phyloP scores from a whole-genome alignment of 2,888 invertebrate species.

The Eilema caniola region DNA sequence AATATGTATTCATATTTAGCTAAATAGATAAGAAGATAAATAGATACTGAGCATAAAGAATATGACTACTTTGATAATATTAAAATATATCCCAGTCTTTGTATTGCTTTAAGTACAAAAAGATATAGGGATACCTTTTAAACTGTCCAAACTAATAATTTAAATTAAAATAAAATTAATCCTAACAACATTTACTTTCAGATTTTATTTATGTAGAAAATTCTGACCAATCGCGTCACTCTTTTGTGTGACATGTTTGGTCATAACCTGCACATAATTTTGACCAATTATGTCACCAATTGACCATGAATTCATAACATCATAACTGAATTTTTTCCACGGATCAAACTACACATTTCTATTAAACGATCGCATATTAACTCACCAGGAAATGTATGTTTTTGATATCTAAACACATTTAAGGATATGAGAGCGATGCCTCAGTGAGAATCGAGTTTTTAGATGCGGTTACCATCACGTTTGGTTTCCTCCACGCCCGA shows the following conservation, averaged over 20 bases:
- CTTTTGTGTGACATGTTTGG: neutral
- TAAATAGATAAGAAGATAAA: too few relatives aligned
- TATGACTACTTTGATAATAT: too few relatives aligned
- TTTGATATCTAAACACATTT: neutral
- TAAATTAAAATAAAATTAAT: too few relatives aligned
- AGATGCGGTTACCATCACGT: slow-evolving; percentile 29
- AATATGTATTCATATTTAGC: too few relatives aligned
- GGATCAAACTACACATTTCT: neutral
- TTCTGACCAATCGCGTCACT: neutral
- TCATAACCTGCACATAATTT: neutral
- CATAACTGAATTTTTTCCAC: neutral
- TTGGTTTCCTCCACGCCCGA: slow-evolving; percentile 34
- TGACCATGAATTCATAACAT: neutral
- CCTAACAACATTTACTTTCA: too few relatives aligned
- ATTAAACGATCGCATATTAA: neutral
- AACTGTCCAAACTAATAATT: too few relatives aligned
- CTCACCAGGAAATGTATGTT: neutral
- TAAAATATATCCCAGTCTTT: too few relatives aligned
- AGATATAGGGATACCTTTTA: too few relatives aligned
- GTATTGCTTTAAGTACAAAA: too few relatives aligned
- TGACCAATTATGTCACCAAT: neutral
- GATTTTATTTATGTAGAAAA: too few relatives aligned
- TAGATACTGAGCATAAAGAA: too few relatives aligned
- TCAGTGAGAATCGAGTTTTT: slow-evolving; percentile 8
- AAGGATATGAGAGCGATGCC: neutral